These are phyloP conservation scores for Sinopyrophorus schimmeli DNA, from an alignment of 2,888 invertebrate species.

Conservation along the genomic window DNA sequence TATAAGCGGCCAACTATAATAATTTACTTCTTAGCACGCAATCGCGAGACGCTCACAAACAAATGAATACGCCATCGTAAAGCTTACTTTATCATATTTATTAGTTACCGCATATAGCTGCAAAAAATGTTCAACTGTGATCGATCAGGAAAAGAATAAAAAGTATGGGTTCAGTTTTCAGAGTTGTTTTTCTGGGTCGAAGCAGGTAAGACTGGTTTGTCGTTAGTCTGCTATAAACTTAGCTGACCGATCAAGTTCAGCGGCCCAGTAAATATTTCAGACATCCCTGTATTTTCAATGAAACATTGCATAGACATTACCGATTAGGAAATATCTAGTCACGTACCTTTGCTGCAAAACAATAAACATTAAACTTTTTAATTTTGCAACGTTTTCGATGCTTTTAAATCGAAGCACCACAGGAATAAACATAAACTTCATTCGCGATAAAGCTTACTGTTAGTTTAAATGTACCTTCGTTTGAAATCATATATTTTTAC, in stretches of 20 bases:
- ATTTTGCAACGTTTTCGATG: too few relatives aligned
- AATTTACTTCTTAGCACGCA: constrained; percentile 31
- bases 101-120: constrained; percentile 34
- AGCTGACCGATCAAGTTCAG: constrained; percentile 43
- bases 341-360: too few relatives aligned
- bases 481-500: too few relatives aligned
- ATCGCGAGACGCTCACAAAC: constrained; percentile 32
- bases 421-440: too few relatives aligned
- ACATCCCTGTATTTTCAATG: constrained; percentile 48
- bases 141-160: constrained; percentile 42
- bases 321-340: too few relatives aligned
- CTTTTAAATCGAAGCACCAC: too few relatives aligned
- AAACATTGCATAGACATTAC: constrained; percentile 47
- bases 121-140: constrained; percentile 35
- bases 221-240: constrained; percentile 35
- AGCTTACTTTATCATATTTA: constrained; percentile 37
- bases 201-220: constrained; percentile 53
- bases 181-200: constrained; percentile 35
- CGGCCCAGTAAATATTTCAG: constrained; percentile 53
- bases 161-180: constrained; percentile 45
- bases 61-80: constrained; percentile 38
- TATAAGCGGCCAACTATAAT: constrained; percentile 38
- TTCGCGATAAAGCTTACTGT: too few relatives aligned
- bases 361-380: too few relatives aligned
- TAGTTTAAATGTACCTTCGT: too few relatives aligned